Evolutionary conservation across 2,113 vertebrate species (phyloP), one percentile per base, ranked within the genome.

Genomic region (Ctenomys sociabilis): DNA sequence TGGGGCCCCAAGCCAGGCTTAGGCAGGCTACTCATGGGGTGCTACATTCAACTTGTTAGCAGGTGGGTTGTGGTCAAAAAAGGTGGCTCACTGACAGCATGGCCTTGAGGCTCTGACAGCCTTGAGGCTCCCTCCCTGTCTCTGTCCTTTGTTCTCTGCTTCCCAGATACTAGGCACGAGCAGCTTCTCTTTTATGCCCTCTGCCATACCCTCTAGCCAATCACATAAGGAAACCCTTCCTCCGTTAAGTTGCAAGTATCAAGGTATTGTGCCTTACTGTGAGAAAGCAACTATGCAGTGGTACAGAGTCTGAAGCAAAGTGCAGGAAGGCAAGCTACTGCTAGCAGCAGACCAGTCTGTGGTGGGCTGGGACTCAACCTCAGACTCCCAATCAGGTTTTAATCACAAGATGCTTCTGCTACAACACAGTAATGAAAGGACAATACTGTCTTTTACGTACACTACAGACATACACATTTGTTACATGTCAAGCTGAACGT

Each of bases 391-490:
- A 30, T 37, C 11, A 37, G 66, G 43, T 13, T 40, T 24, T 11
- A 13, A 16, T 19, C 22, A 7, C 30, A 7, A 43, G 73, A 63
- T 26, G 5, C 6, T 3, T 28, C 28, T 30, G 10, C 43, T 45
- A 7, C 24, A 24, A 8, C 43, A 4, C 3, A 32, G 24, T 57
- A 21, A 59, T 26, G 35, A 30, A 14, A 24, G 37, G 40, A n/a
- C 7, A 10, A 52, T 22, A 54, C 9, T 40, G 75, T 12, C 40
- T 3, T 17, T 28, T 19, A 10, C 2, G 19, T 11, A 21, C 4
- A 35, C 1, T 35, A 45, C 9, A 72, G 87, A 32, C 17, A 9
- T 0, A 19, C 19, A 5, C 1, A 24, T 11, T 6, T 17, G 8
- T 16, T 7, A 32, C 12, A 0, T 0, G 13, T 54, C 54, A 88